Percentiles rank a stretch among this genome's conserved stretches.
Conservation (phyloP, 1,140 invertebrate genomes). For the Carposina sasakii region DNA sequence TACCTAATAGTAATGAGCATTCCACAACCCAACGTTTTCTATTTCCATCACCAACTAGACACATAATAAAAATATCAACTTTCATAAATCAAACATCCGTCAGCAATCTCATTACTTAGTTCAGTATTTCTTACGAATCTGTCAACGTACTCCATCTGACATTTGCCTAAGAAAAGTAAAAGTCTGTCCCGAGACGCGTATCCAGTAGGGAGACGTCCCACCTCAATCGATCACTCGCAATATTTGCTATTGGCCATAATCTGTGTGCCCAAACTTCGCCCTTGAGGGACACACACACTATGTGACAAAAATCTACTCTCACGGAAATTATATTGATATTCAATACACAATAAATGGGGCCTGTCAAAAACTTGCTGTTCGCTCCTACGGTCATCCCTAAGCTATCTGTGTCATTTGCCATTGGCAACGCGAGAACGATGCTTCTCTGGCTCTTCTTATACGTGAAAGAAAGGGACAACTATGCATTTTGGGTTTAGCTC, state of each 20-base stretch:
- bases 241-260: slow-evolving; percentile 69
- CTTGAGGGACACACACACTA: slow-evolving; percentile 52
- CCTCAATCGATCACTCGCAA: slow-evolving; percentile 49
- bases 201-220: slow-evolving; percentile 23
- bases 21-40: too few relatives aligned
- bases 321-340: slow-evolving; percentile 73
- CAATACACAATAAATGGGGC: slow-evolving; percentile 72
- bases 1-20: too few relatives aligned
- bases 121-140: too few relatives aligned
- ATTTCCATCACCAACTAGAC: too few relatives aligned
- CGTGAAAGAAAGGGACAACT: slow-evolving; percentile 49
- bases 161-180: too few relatives aligned
- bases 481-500: slow-evolving; percentile 59
- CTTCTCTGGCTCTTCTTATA: slow-evolving; percentile 28
- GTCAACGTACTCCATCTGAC: too few relatives aligned
- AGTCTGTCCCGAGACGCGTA: too few relatives aligned
- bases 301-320: slow-evolving; percentile 69
- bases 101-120: too few relatives aligned
- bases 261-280: slow-evolving; percentile 62
- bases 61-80: too few relatives aligned
- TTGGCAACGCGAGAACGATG: slow-evolving; percentile 53
- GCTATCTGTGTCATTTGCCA: slow-evolving; percentile 71
- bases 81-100: too few relatives aligned
- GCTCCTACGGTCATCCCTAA: slow-evolving; percentile 72
- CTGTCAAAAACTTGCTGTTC: slow-evolving; percentile 73